Conservation (phyloP, 2,888 invertebrate species). For the Lasiommata megera region DNA sequence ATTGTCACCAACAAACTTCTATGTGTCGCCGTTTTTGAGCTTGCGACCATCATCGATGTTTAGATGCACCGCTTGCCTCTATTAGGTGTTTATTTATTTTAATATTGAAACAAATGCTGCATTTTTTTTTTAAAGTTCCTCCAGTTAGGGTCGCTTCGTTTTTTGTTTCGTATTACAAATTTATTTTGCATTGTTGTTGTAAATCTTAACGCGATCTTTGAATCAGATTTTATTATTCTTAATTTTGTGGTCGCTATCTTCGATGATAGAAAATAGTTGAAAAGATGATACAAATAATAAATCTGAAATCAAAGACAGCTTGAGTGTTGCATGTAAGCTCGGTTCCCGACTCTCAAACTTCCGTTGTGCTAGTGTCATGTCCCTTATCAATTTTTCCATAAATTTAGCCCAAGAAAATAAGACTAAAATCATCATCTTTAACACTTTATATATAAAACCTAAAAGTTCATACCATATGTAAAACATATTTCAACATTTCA, state of each 20-base stretch:
- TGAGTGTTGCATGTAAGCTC: conserved; percentile 63
- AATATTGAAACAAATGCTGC: conserved; percentile 34
- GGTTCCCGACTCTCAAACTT: conserved; percentile 26
- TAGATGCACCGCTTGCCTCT: conserved; percentile 79
- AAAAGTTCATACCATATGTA: not conserved
- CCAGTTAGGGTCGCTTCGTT: conserved; percentile 40
- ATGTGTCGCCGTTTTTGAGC: conserved; percentile 68
- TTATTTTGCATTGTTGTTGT: conserved; percentile 35
- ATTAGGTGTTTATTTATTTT: conserved; percentile 63
- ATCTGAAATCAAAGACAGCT: conserved; percentile 50
- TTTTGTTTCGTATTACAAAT: conserved; percentile 32
- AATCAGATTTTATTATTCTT: conserved; percentile 36
- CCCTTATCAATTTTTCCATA: conserved; percentile 17
- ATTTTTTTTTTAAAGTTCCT: conserved; percentile 33
- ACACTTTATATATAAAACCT: not conserved
- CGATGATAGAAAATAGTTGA: too few species aligned
- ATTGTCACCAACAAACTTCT: conserved; percentile 47
- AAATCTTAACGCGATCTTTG: conserved; percentile 34
- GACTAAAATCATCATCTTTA: conserved; percentile 7
- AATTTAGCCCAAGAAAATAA: conserved; percentile 24
- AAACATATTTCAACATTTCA: not conserved
- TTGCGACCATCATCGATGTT: conserved; percentile 76
- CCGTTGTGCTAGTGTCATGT: conserved; percentile 28
- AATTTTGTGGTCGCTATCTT: not conserved
- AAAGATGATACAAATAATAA: conserved; percentile 27